Percentiles rank a stretch among this genome's conserved stretches.
These are phyloP conservation scores for Micropoecilia bifurca DNA, from an alignment of 2,797 vertebrate species.

Conservation along the genomic window DNA sequence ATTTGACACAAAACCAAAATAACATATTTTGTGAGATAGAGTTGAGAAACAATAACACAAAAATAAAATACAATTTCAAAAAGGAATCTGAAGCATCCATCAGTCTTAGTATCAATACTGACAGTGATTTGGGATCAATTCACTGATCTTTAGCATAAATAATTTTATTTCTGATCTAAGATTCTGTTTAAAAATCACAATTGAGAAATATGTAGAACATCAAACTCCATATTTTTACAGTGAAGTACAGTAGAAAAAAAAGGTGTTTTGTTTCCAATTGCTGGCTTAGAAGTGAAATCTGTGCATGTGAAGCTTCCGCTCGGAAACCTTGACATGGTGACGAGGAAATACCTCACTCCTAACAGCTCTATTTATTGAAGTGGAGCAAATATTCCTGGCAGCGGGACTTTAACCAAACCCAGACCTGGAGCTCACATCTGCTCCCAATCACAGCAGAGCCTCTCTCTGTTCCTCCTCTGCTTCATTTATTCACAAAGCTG, in stretches of 20 bases:
- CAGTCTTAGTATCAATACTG: no score
- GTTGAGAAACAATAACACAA: no score
- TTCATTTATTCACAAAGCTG: constrained; percentile 79
- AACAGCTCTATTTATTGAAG: constrained; percentile 86
- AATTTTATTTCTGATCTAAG: neutral
- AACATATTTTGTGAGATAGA: no score
- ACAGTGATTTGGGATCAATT: no score
- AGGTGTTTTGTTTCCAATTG: constrained; percentile 34
- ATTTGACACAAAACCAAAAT: no score
- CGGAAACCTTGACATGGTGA: constrained; percentile 76
- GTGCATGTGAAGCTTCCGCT: constrained; percentile 68
- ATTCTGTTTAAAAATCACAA: neutral
- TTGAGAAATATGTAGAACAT: neutral
- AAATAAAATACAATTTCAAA: no score
- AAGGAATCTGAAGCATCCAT: no score
- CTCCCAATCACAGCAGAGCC: constrained; percentile 78
- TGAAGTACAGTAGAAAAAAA: neutral
- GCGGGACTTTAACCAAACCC: constrained; percentile 80
- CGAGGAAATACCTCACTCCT: constrained; percentile 78
- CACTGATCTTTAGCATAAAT: neutral
- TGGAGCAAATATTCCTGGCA: constrained; percentile 82
- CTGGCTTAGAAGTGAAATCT: constrained; percentile 53
- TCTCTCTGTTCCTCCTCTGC: constrained; percentile 72
- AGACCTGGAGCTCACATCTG: constrained; percentile 82
- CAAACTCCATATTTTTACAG: neutral